phyloP scores from a whole-genome alignment of 2,113 vertebrate species.

The Heteronetta atricapilla region DNA sequence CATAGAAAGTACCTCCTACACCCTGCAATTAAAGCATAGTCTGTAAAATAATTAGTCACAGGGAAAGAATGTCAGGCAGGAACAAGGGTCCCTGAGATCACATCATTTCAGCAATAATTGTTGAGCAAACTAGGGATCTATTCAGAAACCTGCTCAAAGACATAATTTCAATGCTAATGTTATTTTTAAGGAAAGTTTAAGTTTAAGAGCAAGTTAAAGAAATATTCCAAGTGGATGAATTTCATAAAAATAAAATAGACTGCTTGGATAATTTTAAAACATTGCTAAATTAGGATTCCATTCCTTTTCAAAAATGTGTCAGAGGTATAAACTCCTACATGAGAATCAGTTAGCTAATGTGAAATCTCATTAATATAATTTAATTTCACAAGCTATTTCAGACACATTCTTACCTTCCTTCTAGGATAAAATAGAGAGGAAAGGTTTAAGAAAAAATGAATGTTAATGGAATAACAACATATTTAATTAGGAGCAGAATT shows the following conservation, averaged over 20 bases:
- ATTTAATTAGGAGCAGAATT: not conserved
- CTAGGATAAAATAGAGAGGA: not conserved
- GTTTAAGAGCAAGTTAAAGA: constrained; percentile 25
- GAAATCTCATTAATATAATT: not conserved
- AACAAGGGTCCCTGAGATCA: constrained; percentile 55
- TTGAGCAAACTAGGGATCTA: constrained; percentile 38
- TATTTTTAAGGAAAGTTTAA: constrained; percentile 23
- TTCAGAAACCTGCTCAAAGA: constrained; percentile 34
- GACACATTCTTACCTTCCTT: not conserved
- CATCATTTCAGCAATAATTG: constrained; percentile 63
- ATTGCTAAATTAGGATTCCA: not conserved
- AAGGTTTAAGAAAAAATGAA: not conserved
- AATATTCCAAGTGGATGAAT: not conserved
- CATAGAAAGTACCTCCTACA: constrained; percentile 70
- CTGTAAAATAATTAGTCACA: constrained; percentile 75
- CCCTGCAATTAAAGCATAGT: constrained; percentile 67
- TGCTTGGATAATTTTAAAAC: not conserved
- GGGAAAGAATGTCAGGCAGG: constrained; percentile 57
- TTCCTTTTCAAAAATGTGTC: not conserved
- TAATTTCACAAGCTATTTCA: not conserved
- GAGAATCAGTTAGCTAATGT: not conserved
- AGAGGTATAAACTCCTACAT: not conserved
- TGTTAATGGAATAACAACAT: not conserved
- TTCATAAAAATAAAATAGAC: not conserved
- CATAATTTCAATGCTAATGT: not conserved